Base-by-base conservation (phyloP, 2,888 invertebrate species). In the Drosophila aldrichi region DNA sequence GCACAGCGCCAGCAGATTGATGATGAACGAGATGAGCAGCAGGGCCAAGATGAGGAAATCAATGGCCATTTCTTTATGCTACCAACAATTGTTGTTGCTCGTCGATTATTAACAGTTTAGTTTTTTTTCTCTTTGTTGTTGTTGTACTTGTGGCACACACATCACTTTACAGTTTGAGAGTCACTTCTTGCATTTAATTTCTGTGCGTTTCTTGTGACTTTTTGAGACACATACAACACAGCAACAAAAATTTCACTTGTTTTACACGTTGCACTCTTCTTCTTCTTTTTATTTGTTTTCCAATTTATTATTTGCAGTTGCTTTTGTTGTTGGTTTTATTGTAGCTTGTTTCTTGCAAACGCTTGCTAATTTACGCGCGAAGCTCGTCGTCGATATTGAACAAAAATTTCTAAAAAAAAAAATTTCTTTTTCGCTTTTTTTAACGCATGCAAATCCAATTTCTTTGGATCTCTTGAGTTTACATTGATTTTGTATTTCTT, bases 1-100 rank as follows among this genome's bases (percentile, higher is more conserved):
- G 80, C 93, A 92, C 81, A 93, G 85, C 70, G 93, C 93, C 87
- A 93, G 82, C 70, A 93, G 80, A 87, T 93, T 93, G 70, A 92
- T 92, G 79, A 90, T 81, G 75, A 93, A 92, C 78, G 93, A 93
- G 83, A 93, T 85, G 79, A 93, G 87, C 82, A 93, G 90, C 90
- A 93, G 89, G 81, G 89, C 91, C 85, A 93, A 90, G 88, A 93
- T 93, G 71, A 93, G 89, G 74, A 93, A 92, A 89, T 93, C 93
- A 90, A 92, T 92, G 84, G 93, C 92, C 93, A 93, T 93, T 69
- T 79, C 78, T 77, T 68, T 65, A 65, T 43, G 59, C 57, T 63
- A 64, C 54, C 61, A 69, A 59, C 38, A 40, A 57, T 46, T 63
- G 40, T 41, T 57, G 67, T 60, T 57, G 43, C 59, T 61, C 56